Conservation (phyloP, 2,113 vertebrate genomes). For the Amia ocellicauda region DNA sequence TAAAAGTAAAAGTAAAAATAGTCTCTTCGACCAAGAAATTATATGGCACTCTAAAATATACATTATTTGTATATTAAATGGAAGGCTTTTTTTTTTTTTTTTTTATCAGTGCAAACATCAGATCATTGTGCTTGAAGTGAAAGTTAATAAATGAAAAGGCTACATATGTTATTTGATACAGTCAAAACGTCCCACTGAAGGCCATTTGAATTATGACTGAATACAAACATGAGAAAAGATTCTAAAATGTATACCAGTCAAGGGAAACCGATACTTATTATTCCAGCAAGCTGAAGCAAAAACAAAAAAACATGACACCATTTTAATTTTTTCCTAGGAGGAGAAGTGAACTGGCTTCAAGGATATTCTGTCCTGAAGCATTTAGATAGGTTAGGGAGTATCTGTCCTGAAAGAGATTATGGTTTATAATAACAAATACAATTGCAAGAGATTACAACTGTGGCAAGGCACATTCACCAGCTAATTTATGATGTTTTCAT, state of each 20-base stretch:
- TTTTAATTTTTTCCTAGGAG: constrained; percentile 2
- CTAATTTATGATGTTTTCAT: constrained; percentile 18
- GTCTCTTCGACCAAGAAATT: too few relatives aligned
- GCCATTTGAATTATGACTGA: too few relatives aligned
- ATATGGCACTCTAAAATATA: too few relatives aligned
- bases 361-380: neutral
- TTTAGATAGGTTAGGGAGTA: neutral
- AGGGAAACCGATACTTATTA: constrained; percentile 5
- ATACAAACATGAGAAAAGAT: too few relatives aligned
- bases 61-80: too few relatives aligned
- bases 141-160: too few relatives aligned
- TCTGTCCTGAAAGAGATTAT: neutral
- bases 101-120: too few relatives aligned
- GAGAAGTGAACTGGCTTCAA: neutral
- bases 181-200: too few relatives aligned
- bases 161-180: too few relatives aligned
- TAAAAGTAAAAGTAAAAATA: too few relatives aligned
- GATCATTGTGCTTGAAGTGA: too few relatives aligned
- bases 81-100: too few relatives aligned
- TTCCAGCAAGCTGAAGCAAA: constrained; percentile 21
- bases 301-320: constrained; percentile 5
- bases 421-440: constrained; percentile 12
- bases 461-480: neutral
- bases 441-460: constrained; percentile 12
- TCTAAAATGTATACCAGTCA: neutral